Base-by-base conservation (phyloP, 1,140 invertebrate genomes). In the Polyergus mexicanus region DNA sequence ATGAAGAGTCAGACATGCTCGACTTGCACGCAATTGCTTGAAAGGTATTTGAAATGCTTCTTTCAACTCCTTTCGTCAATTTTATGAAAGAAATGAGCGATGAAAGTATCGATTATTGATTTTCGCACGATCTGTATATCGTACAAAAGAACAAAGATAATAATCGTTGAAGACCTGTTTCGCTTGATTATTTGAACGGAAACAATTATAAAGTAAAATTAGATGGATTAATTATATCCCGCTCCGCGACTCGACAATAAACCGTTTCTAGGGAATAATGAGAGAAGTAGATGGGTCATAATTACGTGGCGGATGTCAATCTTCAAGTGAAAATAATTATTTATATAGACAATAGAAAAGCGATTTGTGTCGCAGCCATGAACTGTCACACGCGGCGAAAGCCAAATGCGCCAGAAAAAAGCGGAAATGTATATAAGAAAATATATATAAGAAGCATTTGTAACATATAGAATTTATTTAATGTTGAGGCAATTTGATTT, bases 271-370 rank as follows among this genome's bases (percentile, higher is more conserved):
- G 6, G 54, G 19, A 13, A 69, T 69, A 80, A 80, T 80, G 65
- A 80, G 35, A 41, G 47, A 72, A 11, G 11, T 25, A 32, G 38
- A 1, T 22, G 16, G 22, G 16, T 60, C 19, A 32, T 74, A 72
- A 81, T 81, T 81, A 71, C 77, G 19, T 13, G 66, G 66, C 66
- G 77, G 66, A 81, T 72, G 66, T 60, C 66, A 35, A 74, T 47
- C 68, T 60, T 25, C 68, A 35, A 56, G 68, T 74, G 78, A 83
- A 74, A 83, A 83, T 83, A 72, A 83, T 83, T 38, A 83, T 83
- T 83, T 74, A 83, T 83, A n/a, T 54, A 58, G 38, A 83, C 78
- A 83, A 83, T 83, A 25, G 78, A 60, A 62, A 74, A 83, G 28
- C 38, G 68, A 83, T 83, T 83, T 74, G 78, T 74, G 60, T 71